Conservation (phyloP, 1,140 invertebrate genomes). For the Temnothorax nylanderi region DNA sequence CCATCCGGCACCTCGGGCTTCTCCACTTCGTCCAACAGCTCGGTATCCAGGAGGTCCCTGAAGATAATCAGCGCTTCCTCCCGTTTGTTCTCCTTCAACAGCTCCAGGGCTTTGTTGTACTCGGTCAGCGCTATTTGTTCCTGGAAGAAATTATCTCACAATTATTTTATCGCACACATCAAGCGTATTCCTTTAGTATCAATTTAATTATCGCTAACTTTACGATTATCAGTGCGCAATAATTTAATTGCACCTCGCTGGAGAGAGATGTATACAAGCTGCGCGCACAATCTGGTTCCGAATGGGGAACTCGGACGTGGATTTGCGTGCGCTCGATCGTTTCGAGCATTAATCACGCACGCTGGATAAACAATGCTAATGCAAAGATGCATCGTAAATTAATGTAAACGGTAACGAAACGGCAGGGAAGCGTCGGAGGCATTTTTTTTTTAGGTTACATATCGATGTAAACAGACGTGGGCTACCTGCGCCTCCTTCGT, state of each 20-base stretch:
- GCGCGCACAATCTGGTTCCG: no score
- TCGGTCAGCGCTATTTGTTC: constrained; percentile 90
- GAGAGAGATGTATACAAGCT: neutral
- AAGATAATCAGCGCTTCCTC: constrained; percentile 88
- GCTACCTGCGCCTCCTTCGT: constrained; percentile 89
- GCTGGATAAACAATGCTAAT: no score
- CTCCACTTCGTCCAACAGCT: constrained; percentile 87
- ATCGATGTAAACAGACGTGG: neutral
- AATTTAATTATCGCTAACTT: neutral
- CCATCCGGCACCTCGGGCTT: constrained; percentile 84
- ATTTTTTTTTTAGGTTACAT: constrained; percentile 65
- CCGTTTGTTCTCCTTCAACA: constrained; percentile 87
- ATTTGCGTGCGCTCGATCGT: no score
- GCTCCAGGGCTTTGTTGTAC: constrained; percentile 89
- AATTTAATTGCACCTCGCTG: no score
- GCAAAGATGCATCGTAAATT: no score
- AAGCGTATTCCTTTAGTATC: neutral
- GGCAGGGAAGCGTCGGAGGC: neutral
- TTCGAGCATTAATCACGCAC: no score
- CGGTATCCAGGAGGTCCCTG: constrained; percentile 88
- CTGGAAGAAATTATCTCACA: constrained; percentile 78
- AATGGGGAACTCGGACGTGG: no score
- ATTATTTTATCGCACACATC: neutral
- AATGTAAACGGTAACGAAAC: neutral
- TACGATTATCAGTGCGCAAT: neutral